Base-by-base conservation (phyloP, 2,797 vertebrate genomes). In the Falco peregrinus region DNA sequence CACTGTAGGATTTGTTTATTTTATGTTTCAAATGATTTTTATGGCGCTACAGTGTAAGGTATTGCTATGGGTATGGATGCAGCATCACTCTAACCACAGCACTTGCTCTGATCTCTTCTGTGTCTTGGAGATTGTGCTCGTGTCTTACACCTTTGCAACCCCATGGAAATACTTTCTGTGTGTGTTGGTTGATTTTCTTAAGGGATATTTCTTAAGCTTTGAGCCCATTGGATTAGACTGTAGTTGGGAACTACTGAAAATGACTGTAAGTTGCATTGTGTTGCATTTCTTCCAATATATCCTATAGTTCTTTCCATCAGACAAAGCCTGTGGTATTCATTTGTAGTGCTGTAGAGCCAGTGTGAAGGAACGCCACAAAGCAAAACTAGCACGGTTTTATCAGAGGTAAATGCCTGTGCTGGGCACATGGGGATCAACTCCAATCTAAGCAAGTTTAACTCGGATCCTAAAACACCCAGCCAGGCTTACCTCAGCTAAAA, bases 401-500 rank as follows among this genome's bases (percentile, higher is more conserved):
- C 69, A 79, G 84, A 94, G 90, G 89, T 94, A 96, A 94, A 95
- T 96, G 92, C 63, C 78, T 93, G 64, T 90, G 91, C 86, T 93
- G 71, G 96, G 81, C 96, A 95, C 96, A 57, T 61, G 90, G 97
- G 98, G 96, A 96, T 97, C 97, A 88, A 95, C 93, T 96, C 87
- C 96, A 97, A 96, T 97, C 96, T 97, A 97, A 94, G 90, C 93
- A 95, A 94, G 90, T 97, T 94, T 96, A 97, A 95, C 95, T 90
- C 94, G 80, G 97, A 98, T 98, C 97, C 97, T 95, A 96, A 97
- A 93, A 95, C 90, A 97, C 96, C 97, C 96, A 98, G 96, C 95
- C 96, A 95, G 97, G 98, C 98, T 98, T 98, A 99, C 98, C 98
- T 99, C 98, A 99, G 99, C 98, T 98, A 98, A 99, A 99, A 98